A percentile compares a stretch with the other conserved stretches of the same genome.
Evolutionary conservation across 2,797 vertebrate genomes (phyloP).

Genomic region (Clarias fuscus): DNA sequence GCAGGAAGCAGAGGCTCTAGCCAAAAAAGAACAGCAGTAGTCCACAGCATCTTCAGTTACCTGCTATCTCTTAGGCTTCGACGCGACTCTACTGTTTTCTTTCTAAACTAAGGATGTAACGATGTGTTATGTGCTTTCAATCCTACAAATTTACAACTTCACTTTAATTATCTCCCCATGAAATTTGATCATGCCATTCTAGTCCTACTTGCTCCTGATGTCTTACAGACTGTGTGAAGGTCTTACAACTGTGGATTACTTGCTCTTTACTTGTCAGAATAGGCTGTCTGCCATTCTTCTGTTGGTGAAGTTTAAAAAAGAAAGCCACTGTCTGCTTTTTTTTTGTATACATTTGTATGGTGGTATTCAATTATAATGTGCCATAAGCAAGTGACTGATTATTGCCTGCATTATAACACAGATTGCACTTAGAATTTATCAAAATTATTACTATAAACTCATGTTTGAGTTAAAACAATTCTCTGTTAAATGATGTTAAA

Average conservation of each 20-base stretch:
- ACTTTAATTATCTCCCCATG: not conserved
- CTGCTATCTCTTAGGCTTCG: conserved; percentile 34
- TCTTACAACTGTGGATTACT: not conserved
- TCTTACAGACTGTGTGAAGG: conserved; percentile 6
- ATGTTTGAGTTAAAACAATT: not conserved
- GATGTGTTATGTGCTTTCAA: conserved; percentile 9
- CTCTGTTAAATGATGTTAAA: conserved; percentile 25
- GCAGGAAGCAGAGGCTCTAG: conserved; percentile 91
- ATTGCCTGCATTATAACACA: conserved; percentile 30
- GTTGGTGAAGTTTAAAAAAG: conserved; percentile 10
- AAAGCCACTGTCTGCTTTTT: not conserved
- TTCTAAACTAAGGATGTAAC: not conserved
- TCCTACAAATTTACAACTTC: conserved; percentile 9
- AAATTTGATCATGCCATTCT: not conserved
- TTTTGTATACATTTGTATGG: not conserved
- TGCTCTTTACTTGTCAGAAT: not conserved
- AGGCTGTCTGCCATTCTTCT: not conserved
- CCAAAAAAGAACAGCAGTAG: conserved; percentile 80
- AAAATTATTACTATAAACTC: not conserved
- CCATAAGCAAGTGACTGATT: conserved; percentile 29
- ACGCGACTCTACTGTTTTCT: conserved; percentile 31
- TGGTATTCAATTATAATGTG: conserved; percentile 31
- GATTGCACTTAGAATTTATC: conserved; percentile 28
- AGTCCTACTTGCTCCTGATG: not conserved
- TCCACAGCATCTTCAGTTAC: conserved; percentile 22